phyloP scores from a whole-genome alignment of 2,888 invertebrate species.

The Aporophyla lueneburgensis region DNA sequence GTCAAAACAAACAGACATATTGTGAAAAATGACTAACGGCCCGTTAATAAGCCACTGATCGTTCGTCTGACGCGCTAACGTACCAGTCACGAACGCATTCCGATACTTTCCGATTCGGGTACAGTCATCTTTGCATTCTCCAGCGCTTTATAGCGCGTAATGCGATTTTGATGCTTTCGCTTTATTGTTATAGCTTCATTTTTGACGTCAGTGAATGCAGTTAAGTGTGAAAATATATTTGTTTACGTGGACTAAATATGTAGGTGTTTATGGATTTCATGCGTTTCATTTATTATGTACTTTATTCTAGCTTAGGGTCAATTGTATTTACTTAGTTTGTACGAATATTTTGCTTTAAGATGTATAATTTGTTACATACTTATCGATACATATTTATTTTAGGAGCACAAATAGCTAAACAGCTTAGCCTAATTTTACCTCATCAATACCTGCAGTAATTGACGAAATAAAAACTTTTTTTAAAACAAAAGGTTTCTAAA shows the following conservation, averaged over 20 bases:
- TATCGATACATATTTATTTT: neutral
- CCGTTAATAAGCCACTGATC: slow-evolving; percentile 45
- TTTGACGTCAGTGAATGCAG: slow-evolving; percentile 28
- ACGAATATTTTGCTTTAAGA: too few species aligned
- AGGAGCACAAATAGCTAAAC: neutral
- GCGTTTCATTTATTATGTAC: neutral
- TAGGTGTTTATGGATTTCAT: slow-evolving; percentile 16
- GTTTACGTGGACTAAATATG: slow-evolving; percentile 15
- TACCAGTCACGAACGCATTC: slow-evolving; percentile 60
- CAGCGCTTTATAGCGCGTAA: slow-evolving; percentile 27
- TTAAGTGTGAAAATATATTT: slow-evolving; percentile 30
- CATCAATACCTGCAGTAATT: neutral
- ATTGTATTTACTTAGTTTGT: too few species aligned
- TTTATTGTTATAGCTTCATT: slow-evolving; percentile 32
- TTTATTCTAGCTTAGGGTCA: neutral
- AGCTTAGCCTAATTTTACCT: neutral
- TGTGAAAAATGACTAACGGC: slow-evolving; percentile 36
- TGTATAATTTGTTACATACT: neutral
- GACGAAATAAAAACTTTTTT: too few species aligned
- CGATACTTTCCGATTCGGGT: slow-evolving; percentile 42
- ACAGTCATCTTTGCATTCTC: slow-evolving; percentile 28
- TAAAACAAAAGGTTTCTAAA: too few species aligned
- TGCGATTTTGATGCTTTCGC: slow-evolving; percentile 41
- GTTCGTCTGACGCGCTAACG: slow-evolving; percentile 31
- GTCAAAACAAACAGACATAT: slow-evolving; percentile 31